Evolutionary conservation across 2,888 invertebrate genomes (phyloP), one percentile per base, ranked within the genome.

Genomic region (Megamerina dolium): DNA sequence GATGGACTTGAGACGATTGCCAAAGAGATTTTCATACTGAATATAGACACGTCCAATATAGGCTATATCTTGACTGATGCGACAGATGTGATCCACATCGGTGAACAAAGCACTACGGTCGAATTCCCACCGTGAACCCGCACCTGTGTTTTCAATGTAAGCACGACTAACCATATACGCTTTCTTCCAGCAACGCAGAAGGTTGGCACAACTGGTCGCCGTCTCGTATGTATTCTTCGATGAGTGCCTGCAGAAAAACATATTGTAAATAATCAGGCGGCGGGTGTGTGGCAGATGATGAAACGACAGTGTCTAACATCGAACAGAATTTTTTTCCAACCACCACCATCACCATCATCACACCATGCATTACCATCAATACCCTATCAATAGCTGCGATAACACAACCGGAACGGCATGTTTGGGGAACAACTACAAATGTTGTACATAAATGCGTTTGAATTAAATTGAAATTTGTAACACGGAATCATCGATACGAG

Each of bases 121-220:
- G 68, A 94, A 95, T 69, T 94, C 93, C 94, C 94, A 94, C 9
- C 94, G 78, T 4, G 82, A 78, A 19, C 88, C 88, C 53, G 88
- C 87, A 0, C 88, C 91, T 2, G 88, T 85, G 13, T 81, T 70
- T 68, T 94, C 94, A 49, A 94, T 94, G 56, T 81, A 81, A n/a
- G 82, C 78, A 10, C 94, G 76, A 4, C 85, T 87, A 33, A 82
- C 76, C 61, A 83, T 75, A 68, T 93, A 94, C 1, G 83, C 74
- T 0, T 73, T 64, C 59, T 87, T 71, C 72, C 72, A 72, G 48
- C 63, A 61, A 29, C 55, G 57, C 23, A 72, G 51, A 39, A 72
- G 52, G 31, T 66, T 66, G n/a, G 70, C 67, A 41, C 72, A 71
- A 41, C 60, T 68, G 21, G 54, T 67, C 26, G 70, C 70, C 2